Evolutionary conservation across 1,140 invertebrate species (phyloP).

Genomic region (Oreohelix idahoensis): DNA sequence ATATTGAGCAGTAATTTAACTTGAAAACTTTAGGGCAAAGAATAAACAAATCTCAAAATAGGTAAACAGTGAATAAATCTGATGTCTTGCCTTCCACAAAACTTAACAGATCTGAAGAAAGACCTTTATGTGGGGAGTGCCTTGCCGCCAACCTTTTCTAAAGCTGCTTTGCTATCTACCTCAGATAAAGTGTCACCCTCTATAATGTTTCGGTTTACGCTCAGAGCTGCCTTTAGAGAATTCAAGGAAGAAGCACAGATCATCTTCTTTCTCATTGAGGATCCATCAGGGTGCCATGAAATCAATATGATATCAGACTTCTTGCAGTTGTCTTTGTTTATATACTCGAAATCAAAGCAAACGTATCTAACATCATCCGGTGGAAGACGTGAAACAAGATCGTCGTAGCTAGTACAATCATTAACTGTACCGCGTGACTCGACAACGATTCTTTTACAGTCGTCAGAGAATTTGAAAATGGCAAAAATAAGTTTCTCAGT

Average conservation of each 20-base stretch:
- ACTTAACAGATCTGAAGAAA: not conserved
- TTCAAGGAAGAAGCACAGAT: conserved; percentile 27
- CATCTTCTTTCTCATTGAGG: conserved; percentile 29
- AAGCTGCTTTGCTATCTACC: conserved; percentile 32
- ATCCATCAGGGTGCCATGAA: conserved; percentile 17
- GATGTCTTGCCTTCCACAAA: conserved; percentile 4
- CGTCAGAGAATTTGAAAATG: conserved; percentile 21
- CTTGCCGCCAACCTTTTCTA: conserved; percentile 31
- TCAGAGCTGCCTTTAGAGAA: conserved; percentile 4
- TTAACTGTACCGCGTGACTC: not conserved
- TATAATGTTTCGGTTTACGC: not conserved
- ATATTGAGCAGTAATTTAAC: too few species aligned
- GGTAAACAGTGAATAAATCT: too few species aligned
- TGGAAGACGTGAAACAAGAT: conserved; percentile 20
- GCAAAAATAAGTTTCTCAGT: conserved; percentile 1
- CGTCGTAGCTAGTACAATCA: too few species aligned
- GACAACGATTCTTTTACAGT: conserved; percentile 1
- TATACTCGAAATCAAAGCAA: conserved; percentile 21
- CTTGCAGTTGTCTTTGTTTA: conserved; percentile 10
- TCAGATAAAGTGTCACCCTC: conserved; percentile 20
- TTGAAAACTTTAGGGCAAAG: too few species aligned
- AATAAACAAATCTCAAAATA: too few species aligned
- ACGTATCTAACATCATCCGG: conserved; percentile 24
- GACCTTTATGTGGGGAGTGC: not conserved
- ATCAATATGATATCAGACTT: conserved; percentile 20